A percentile compares a stretch with the other conserved stretches of the same genome.
These are phyloP conservation scores for Prenolepis imparis DNA, from an alignment of 2,888 invertebrate genomes.

Conservation along the genomic window DNA sequence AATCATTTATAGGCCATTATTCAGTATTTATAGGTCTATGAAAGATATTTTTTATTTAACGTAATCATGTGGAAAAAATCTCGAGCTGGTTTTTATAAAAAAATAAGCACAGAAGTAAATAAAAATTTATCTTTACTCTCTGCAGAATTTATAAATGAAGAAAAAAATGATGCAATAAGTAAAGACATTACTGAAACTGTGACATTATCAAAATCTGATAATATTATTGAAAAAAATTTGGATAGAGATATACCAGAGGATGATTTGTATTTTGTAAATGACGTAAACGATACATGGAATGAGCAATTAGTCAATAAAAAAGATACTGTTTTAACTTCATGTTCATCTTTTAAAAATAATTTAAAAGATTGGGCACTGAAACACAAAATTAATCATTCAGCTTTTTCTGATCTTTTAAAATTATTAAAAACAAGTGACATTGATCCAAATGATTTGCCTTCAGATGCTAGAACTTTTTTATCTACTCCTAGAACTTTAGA, in stretches of 20 bases:
- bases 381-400: slow-evolving; percentile 21
- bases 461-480: slow-evolving; percentile 27
- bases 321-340: neutral
- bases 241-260: neutral
- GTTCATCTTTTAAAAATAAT: neutral
- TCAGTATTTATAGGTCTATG: neutral
- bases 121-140: slow-evolving; percentile 29
- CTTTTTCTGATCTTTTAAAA: slow-evolving; percentile 6
- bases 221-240: slow-evolving; percentile 6
- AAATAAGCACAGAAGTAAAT: slow-evolving; percentile 9
- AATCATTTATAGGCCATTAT: neutral
- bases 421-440: slow-evolving; percentile 12
- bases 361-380: slow-evolving; percentile 15
- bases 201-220: neutral
- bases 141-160: slow-evolving; percentile 10
- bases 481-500: neutral
- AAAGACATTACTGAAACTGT: slow-evolving; percentile 20
- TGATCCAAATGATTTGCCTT: slow-evolving; percentile 12
- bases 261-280: slow-evolving; percentile 6
- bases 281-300: slow-evolving; percentile 1
- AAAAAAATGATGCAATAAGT: neutral
- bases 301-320: neutral
- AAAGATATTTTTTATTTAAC: neutral
- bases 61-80: slow-evolving; percentile 15
- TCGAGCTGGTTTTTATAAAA: slow-evolving; percentile 30